A percentile compares a stretch with the other conserved stretches of the same genome.
These are phyloP conservation scores for Lacerta bilineata DNA, from an alignment of 2,797 vertebrate genomes.

Conservation along the genomic window DNA sequence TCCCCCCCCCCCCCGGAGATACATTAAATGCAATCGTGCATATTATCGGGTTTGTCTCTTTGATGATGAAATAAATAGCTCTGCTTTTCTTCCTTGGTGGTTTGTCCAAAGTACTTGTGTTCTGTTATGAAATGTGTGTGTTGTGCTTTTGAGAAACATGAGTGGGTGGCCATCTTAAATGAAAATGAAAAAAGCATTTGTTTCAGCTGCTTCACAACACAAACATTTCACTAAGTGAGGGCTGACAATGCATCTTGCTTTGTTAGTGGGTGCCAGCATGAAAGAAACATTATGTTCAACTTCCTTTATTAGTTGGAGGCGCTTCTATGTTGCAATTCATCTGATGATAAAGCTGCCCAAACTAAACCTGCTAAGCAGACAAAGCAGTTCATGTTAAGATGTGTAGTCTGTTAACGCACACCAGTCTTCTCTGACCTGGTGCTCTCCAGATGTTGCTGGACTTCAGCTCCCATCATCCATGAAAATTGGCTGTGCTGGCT, in stretches of 20 bases:
- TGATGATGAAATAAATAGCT: slow-evolving; percentile 68
- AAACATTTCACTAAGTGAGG: slow-evolving; percentile 90
- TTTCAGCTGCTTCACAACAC: slow-evolving; percentile 83
- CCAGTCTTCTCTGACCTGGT: no score
- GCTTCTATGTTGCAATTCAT: slow-evolving; percentile 16
- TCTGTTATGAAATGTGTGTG: slow-evolving; percentile 79
- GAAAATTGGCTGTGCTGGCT: no score
- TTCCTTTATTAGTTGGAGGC: slow-evolving; percentile 75
- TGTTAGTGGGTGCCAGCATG: slow-evolving; percentile 82
- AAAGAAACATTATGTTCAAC: slow-evolving; percentile 82
- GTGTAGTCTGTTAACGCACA: background rate
- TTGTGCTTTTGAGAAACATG: slow-evolving; percentile 78
- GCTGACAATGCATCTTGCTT: slow-evolving; percentile 82
- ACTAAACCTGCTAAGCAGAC: slow-evolving; percentile 1
- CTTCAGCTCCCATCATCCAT: no score
- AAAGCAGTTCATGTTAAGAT: background rate
- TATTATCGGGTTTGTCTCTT: background rate
- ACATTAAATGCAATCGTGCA: background rate
- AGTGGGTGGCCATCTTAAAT: slow-evolving; percentile 81
- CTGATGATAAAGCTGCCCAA: slow-evolving; percentile 10
- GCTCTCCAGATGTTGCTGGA: no score
- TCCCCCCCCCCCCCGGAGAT: no score
- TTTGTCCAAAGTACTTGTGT: slow-evolving; percentile 81
- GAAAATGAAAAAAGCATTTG: slow-evolving; percentile 85
- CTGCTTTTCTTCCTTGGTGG: slow-evolving; percentile 67